Evolutionary conservation across 1,140 invertebrate genomes (phyloP).

Genomic region (Geopemphigus sp.): DNA sequence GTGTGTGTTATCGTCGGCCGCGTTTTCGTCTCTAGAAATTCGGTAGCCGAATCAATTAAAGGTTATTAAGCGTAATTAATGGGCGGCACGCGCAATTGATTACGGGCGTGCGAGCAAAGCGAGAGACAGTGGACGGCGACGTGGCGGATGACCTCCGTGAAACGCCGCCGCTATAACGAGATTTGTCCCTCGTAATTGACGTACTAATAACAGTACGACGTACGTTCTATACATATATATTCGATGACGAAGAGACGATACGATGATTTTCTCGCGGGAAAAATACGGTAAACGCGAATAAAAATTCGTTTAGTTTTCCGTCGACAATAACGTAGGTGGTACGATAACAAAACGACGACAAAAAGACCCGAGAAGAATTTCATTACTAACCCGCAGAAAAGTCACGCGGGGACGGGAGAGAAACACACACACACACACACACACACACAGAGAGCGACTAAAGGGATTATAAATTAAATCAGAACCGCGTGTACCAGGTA

Average conservation of each 20-base stretch:
- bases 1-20: background rate
- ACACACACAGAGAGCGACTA: background rate
- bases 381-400: background rate
- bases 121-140: background rate
- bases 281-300: background rate
- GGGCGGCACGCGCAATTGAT: constrained; percentile 36
- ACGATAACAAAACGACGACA: background rate
- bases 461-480: constrained; percentile 48
- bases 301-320: too few relatives aligned
- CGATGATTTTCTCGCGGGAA: constrained; percentile 26
- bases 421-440: background rate
- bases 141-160: constrained; percentile 27
- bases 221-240: background rate
- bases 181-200: constrained; percentile 33
- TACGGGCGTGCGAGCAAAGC: background rate
- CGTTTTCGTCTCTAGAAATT: constrained; percentile 5
- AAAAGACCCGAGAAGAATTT: constrained; percentile 23
- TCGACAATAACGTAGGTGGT: too few relatives aligned
- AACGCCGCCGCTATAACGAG: constrained; percentile 6
- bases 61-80: constrained; percentile 43
- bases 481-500: constrained; percentile 14
- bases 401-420: background rate
- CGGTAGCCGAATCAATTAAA: constrained; percentile 33
- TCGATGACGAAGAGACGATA: too few relatives aligned
- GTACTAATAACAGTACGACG: background rate